Conservation (phyloP, 2,797 vertebrate genomes). For the Synanceia verrucosa region DNA sequence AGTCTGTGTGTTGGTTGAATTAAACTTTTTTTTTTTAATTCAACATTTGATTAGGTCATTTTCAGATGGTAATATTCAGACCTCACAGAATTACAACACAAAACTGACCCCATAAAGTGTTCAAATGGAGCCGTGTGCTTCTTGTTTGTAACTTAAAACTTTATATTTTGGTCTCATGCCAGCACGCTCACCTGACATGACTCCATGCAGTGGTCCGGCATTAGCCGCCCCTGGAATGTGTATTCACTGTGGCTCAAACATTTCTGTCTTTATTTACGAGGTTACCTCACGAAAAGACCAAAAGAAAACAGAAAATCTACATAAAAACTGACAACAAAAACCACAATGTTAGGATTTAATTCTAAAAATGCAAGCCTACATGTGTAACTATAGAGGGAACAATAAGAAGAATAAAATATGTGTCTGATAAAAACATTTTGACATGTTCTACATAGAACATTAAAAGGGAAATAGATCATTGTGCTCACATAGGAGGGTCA, state of each 20-base stretch:
- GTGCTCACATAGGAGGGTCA: not conserved
- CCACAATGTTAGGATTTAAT: not conserved
- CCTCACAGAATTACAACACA: slow-evolving; percentile 10
- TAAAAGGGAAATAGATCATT: not conserved
- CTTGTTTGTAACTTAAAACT: slow-evolving; percentile 50
- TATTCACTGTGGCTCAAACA: slow-evolving; percentile 34
- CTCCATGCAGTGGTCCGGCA: slow-evolving; percentile 47
- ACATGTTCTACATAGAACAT: not conserved
- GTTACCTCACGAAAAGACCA: not conserved
- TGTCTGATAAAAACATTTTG: not conserved
- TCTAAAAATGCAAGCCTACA: not conserved
- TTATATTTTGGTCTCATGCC: slow-evolving; percentile 59
- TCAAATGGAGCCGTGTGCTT: not conserved
- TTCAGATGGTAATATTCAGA: not conserved
- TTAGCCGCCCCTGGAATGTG: slow-evolving; percentile 63
- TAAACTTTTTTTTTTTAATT: slow-evolving; percentile 4
- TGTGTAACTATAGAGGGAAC: no score
- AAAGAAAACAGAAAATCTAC: not conserved
- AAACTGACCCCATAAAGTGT: not conserved
- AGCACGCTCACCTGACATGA: slow-evolving; percentile 72
- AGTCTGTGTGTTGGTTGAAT: not conserved
- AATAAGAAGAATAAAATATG: no score
- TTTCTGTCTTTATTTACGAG: slow-evolving; percentile 34
- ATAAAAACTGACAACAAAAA: not conserved
- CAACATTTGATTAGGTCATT: not conserved